Percentiles rank a stretch among this genome's conserved stretches.
Evolutionary conservation across 2,888 invertebrate genomes (phyloP).

Genomic region (Mesorhabditis belari): DNA sequence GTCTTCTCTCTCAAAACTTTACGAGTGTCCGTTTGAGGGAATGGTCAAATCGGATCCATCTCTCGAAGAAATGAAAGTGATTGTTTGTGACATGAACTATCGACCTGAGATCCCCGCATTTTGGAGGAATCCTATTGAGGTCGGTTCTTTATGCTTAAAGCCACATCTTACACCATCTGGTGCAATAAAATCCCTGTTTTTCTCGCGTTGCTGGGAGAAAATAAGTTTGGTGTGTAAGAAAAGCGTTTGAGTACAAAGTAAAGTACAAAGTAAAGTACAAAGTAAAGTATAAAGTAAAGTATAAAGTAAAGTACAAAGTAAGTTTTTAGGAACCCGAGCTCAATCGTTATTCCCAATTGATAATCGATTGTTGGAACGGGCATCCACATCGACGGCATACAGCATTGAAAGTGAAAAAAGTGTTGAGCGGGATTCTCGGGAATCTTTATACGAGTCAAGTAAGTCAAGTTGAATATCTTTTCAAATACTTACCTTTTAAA

Average conservation of each 20-base stretch:
- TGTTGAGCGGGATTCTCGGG: conserved; percentile 17
- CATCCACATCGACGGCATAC: conserved; percentile 37
- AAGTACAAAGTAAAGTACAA: too few relatives aligned
- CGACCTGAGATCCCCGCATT: conserved; percentile 87
- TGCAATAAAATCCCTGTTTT: too few relatives aligned
- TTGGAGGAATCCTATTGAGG: conserved; percentile 62
- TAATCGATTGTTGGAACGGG: conserved; percentile 43
- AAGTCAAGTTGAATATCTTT: conserved; percentile 60
- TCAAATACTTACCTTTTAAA: too few relatives aligned
- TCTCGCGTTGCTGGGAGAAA: background rate
- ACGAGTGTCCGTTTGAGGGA: conserved; percentile 86
- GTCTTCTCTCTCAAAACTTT: too few relatives aligned
- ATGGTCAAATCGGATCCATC: conserved; percentile 89
- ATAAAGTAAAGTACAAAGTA: too few relatives aligned
- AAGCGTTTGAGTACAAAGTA: too few relatives aligned
- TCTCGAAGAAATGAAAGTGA: conserved; percentile 92
- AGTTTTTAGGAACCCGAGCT: too few relatives aligned
- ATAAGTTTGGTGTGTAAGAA: too few relatives aligned
- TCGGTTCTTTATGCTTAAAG: too few relatives aligned
- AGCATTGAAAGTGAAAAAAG: conserved; percentile 44
- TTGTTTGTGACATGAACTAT: conserved; percentile 79
- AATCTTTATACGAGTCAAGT: conserved; percentile 1
- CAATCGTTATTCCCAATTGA: too few relatives aligned
- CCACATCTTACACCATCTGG: too few relatives aligned
- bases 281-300: too few relatives aligned